These are phyloP conservation scores for Poeciliopsis presidionis DNA, from an alignment of 2,797 vertebrate species.

Conservation along the genomic window DNA sequence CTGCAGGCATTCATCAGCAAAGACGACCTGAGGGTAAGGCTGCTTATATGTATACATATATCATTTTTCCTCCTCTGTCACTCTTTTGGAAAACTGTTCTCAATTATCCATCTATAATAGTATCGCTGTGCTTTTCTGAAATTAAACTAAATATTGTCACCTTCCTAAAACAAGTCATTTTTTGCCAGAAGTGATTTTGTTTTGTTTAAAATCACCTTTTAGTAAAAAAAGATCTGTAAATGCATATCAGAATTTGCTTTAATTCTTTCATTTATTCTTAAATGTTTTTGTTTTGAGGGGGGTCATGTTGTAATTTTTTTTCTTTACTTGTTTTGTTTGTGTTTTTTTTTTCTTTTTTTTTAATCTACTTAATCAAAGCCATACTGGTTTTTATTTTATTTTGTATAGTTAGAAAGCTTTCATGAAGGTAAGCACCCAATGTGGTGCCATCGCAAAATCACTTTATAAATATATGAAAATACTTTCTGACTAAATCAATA, in stretches of 20 bases:
- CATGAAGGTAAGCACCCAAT: not conserved
- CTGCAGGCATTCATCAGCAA: slow-evolving; percentile 93
- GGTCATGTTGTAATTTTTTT: not conserved
- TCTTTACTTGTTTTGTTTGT: not conserved
- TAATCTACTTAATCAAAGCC: not conserved
- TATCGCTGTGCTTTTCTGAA: not conserved
- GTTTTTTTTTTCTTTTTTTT: not conserved
- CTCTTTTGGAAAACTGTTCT: not conserved
- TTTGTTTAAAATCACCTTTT: too few relatives aligned
- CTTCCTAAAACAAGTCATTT: too few relatives aligned
- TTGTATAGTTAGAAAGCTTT: not conserved
- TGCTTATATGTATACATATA: not conserved
- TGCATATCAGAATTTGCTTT: not conserved
- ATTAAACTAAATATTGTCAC: not conserved
- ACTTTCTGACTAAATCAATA: not conserved
- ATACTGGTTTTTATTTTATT: too few relatives aligned
- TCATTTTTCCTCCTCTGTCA: not conserved
- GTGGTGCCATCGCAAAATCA: not conserved
- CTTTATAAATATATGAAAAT: not conserved
- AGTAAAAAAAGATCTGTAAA: not conserved
- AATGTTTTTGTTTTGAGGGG: not conserved
- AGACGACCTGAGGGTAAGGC: slow-evolving; percentile 93
- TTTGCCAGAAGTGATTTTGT: too few relatives aligned
- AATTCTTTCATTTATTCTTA: not conserved
- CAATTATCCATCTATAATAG: not conserved